Conservation (phyloP, 2,797 vertebrate genomes). For the Leuciscus waleckii region DNA sequence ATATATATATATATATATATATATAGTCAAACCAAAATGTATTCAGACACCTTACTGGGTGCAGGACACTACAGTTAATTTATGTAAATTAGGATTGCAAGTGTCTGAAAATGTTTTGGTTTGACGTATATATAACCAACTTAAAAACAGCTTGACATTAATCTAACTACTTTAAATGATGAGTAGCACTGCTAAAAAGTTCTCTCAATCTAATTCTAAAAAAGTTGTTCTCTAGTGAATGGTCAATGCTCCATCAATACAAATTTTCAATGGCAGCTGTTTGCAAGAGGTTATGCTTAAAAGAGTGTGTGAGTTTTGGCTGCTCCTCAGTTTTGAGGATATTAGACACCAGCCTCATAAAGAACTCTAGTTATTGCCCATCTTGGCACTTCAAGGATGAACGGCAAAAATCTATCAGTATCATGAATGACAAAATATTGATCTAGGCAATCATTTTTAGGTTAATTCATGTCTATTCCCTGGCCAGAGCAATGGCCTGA, state of each 20-base stretch:
- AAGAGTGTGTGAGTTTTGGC: not conserved
- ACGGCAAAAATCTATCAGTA: constrained; percentile 67
- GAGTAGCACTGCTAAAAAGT: not conserved
- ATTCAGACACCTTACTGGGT: too few species aligned
- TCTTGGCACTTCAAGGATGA: constrained; percentile 58
- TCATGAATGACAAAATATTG: constrained; percentile 72
- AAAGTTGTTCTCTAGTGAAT: not conserved
- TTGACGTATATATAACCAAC: too few species aligned
- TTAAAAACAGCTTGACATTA: not conserved
- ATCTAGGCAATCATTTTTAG: constrained; percentile 74
- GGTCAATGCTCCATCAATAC: not conserved
- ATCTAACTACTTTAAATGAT: not conserved
- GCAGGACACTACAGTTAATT: too few species aligned
- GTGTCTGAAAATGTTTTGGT: too few species aligned
- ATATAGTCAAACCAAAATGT: too few species aligned
- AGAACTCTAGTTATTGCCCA: constrained; percentile 59
- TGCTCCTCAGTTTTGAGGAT: constrained; percentile 29
- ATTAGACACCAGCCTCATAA: constrained; percentile 54
- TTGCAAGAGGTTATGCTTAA: not conserved
- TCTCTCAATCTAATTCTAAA: not conserved
- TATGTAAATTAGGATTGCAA: too few species aligned
- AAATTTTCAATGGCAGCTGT: not conserved
- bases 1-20: too few species aligned
- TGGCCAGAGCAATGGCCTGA: constrained; percentile 54
- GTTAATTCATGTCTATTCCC: constrained; percentile 65